Percentiles rank a stretch among this genome's conserved stretches.
Conservation (phyloP, 92 coral and sea anemone genomes). For the Epizoanthus stellaris region DNA sequence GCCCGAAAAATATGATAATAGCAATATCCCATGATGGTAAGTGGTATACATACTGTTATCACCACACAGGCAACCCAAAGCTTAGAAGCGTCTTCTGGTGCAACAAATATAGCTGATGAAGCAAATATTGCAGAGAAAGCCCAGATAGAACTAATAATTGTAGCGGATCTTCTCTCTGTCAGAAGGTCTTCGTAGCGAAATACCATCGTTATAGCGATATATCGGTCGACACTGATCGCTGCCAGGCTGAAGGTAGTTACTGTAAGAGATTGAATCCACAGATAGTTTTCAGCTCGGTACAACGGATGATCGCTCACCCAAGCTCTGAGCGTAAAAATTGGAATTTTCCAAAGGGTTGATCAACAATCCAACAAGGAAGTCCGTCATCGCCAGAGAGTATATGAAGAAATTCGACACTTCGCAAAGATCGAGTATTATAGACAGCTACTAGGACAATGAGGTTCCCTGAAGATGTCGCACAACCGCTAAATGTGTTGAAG, state of each 20-base stretch:
- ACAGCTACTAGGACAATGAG: constrained; percentile 45
- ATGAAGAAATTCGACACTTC: constrained; percentile 59
- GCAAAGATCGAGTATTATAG: constrained; percentile 30
- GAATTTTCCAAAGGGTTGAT: constrained; percentile 59
- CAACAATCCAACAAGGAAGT: constrained; percentile 58
- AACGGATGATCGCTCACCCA: constrained; percentile 47
- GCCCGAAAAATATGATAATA: constrained; percentile 25
- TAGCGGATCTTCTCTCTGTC: constrained; percentile 15
- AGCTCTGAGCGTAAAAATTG: constrained; percentile 12
- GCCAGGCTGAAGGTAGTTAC: constrained; percentile 40
- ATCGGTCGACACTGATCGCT: constrained; percentile 47
- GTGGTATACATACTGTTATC: constrained; percentile 16
- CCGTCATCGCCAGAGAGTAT: constrained; percentile 59
- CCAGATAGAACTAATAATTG: constrained; percentile 9
- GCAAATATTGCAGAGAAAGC: neutral
- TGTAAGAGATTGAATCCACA: constrained; percentile 53
- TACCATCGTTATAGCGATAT: constrained; percentile 31
- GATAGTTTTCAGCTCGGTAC: constrained; percentile 43
- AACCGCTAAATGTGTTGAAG: no score
- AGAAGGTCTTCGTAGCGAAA: constrained; percentile 15
- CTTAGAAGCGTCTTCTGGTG: constrained; percentile 8
- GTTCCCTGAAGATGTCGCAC: constrained; percentile 25
- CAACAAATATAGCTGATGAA: no score
- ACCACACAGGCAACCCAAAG: constrained; percentile 41
- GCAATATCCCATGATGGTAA: constrained; percentile 14